Evolutionary conservation across 1,140 invertebrate genomes (phyloP), one percentile per base, ranked within the genome.

Genomic region (Arion vulgaris): DNA sequence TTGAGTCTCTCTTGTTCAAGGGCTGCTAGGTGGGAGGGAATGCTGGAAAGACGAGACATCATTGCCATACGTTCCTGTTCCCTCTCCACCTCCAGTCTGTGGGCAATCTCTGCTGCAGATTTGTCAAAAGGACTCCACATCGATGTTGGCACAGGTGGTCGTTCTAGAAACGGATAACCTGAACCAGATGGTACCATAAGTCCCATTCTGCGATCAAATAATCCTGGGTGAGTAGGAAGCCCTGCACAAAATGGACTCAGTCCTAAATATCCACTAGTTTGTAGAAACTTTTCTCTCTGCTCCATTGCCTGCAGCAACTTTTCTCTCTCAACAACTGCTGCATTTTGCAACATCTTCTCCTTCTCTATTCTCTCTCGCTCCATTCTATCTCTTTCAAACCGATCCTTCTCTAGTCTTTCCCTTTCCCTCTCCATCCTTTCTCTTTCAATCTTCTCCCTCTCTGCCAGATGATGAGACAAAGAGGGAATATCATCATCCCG

Each of bases 111-210:
- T 41, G 80, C 78, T 32, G 82, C 69, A 41, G 84, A 72, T 69
- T 87, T 88, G 32, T 89, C 88, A 85, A 88, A 87, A 26, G 86
- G 87, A 53, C 83, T 87, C 88, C 88, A 89, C 83, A 89, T 73
- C 26, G 82, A 75, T 15, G 82, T 51, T 17, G 85, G 84, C 26
- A 81, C 85, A 11, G 87, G 85, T 28, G 87, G 82, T 72, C 81
- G 45, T 69, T 82, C 80, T 71, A 88, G 68, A 38, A 78, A 86
- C 81, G 85, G 79, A 51, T 84, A 84, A 19, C 80, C 49, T 38
- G 73, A 36, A 39, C 53, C 77, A 85, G 69, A 11, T 38, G 84
- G 39, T 51, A 45, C 78, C 62, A 80, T 80, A 2, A 80, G 17
- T 15, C 62, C 66, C n/a, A 71, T n/a, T 66, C 68, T 36, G 4